Percentiles rank a stretch among this genome's conserved stretches.
These are phyloP conservation scores for Muntiacus muntjak DNA, from an alignment of 2,113 vertebrate species.

Conservation along the genomic window DNA sequence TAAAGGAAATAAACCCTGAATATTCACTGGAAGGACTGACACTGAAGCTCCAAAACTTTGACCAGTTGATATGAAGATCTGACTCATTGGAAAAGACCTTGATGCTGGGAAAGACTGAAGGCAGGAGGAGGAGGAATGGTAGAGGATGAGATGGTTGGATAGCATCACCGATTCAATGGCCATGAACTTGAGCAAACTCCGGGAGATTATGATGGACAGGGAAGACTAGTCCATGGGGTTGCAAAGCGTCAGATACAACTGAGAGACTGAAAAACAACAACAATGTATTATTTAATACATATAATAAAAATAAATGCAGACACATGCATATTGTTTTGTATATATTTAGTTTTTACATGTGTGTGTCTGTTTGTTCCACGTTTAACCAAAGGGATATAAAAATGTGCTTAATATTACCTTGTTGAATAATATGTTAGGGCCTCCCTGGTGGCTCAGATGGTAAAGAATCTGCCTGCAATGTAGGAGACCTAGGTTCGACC, in stretches of 20 bases:
- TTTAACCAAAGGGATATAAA: not conserved
- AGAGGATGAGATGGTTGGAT: not conserved
- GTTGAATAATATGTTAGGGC: not conserved
- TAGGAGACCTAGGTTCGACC: rapidly evolving
- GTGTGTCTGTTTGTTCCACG: not conserved
- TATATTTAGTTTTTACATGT: not conserved
- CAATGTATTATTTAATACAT: not conserved
- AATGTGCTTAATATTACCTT: not conserved
- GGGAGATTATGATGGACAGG: not conserved
- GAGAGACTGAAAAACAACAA: not conserved
- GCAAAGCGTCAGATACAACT: not conserved
- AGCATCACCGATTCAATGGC: not conserved
- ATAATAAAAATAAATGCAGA: not conserved
- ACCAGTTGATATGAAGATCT: not conserved
- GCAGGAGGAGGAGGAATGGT: not conserved
- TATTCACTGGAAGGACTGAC: not conserved
- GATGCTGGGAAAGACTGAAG: not conserved
- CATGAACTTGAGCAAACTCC: not conserved
- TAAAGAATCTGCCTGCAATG: not conserved
- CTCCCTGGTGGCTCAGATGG: not conserved
- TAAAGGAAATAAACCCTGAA: not conserved
- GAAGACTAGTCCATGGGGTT: not conserved
- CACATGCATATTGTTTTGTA: not conserved
- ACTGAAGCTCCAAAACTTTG: not conserved
- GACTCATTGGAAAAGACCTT: not conserved